Evolutionary conservation across 2,888 invertebrate species (phyloP), one percentile per base, ranked within the genome.

Genomic region (Helicoverpa assulta): DNA sequence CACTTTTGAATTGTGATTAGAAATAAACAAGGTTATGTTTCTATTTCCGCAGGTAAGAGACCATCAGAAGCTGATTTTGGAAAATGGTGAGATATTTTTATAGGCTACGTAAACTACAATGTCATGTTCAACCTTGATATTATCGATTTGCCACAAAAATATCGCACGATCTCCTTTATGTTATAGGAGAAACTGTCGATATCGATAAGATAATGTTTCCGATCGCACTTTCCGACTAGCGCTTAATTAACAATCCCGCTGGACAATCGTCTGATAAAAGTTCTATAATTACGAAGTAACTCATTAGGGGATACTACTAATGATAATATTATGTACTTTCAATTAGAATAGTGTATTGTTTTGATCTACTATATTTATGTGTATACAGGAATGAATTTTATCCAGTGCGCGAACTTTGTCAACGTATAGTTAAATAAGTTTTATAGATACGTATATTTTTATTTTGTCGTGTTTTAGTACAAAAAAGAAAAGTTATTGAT

Each of bases 171-270:
- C n/a, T 26, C 8, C 37, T 50, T 37, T 47, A 67, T 74, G 47
- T 61, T 69, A 62, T 65, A 18, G 50, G 51, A 60, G 55, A 62
- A 79, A 78, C 21, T 16, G 26, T 75, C 56, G 18, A 43, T 62
- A 65, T 62, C 59, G 80, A 75, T 80, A 65, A 75, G 74, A 76
- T 78, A 56, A 57, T 3, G 40, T n/a, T 29, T 10, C 18, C 19
- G 62, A 70, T 76, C 75, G 16, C 33, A 7, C 18, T 70, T 50
- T 72, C 57, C 58, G 67, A 67, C 70, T 53, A 51, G 51, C 79
- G 47, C 77, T 62, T 70, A 73, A 76, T 77, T 67, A 53, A 55
- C 54, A 63, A 61, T 67, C 14, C 33, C 55, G 47, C 50, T 58
- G 59, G 70, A 58, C 75, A 54, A 63, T 65, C n/a, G 56, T 29